Conservation (phyloP, 64 coral and sea anemone species). For the Montipora cactus region DNA sequence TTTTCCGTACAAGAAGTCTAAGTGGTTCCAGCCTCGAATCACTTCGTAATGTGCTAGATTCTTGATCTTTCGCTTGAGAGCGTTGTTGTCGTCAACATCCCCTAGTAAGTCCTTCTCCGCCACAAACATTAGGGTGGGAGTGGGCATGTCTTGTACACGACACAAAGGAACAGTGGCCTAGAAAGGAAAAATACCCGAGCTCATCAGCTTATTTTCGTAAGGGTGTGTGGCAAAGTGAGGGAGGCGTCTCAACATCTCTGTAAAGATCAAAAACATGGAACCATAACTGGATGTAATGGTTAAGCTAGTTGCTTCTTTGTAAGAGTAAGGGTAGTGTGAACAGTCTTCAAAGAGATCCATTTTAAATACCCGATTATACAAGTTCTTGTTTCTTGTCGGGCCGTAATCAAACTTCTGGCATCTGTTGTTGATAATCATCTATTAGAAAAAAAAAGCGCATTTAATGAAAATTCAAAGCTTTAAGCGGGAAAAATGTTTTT, state of each 20-base stretch:
- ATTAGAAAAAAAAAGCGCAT: neutral
- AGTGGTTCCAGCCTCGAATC: slow-evolving; percentile 83
- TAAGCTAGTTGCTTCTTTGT: neutral
- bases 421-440: slow-evolving; percentile 70
- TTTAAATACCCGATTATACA: slow-evolving; percentile 67
- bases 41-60: slow-evolving; percentile 81
- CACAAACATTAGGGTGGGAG: slow-evolving; percentile 77
- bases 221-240: no score
- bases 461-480: neutral
- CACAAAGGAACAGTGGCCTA: slow-evolving; percentile 70
- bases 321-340: no score
- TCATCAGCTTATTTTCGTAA: neutral
- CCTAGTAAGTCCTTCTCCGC: slow-evolving; percentile 77
- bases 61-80: slow-evolving; percentile 58
- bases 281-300: no score
- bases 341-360: no score
- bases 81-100: slow-evolving; percentile 69
- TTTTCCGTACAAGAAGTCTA: slow-evolving; percentile 85
- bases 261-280: no score
- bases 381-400: slow-evolving; percentile 71
- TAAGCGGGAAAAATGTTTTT: neutral
- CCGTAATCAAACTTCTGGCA: slow-evolving; percentile 93
- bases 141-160: slow-evolving; percentile 78
- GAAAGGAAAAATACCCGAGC: neutral
- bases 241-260: neutral